Evolutionary conservation across 2,888 invertebrate genomes (phyloP).

Genomic region (Dastarcus helophoroides): DNA sequence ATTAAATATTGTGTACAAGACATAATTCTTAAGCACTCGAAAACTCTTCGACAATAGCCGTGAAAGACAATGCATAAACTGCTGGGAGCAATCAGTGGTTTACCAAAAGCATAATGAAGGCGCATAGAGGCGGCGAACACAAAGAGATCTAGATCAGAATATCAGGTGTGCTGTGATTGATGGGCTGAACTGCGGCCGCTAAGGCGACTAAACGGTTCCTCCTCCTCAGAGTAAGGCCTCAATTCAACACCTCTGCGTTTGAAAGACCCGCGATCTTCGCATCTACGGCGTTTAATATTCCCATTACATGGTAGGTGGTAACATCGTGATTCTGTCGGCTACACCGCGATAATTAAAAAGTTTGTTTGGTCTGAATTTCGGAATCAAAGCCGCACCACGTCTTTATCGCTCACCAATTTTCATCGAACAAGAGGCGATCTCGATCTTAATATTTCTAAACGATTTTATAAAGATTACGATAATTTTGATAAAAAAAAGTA

Average conservation of each 20-base stretch:
- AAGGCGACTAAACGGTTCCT: conserved; percentile 27
- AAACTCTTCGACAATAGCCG: no score
- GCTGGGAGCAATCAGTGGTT: no score
- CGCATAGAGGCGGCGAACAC: conserved; percentile 25
- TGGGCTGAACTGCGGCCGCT: conserved; percentile 27
- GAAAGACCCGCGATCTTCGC: conserved; percentile 30
- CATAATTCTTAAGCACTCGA: no score
- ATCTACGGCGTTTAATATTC: conserved; percentile 27
- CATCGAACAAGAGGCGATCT: no score
- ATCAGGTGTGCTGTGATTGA: conserved; percentile 35
- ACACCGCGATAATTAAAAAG: conserved; percentile 10
- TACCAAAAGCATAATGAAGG: no score
- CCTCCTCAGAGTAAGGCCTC: conserved; percentile 31
- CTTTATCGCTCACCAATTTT: no score
- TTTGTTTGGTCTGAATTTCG: conserved; percentile 12
- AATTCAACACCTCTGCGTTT: conserved; percentile 35
- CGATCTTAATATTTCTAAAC: no score
- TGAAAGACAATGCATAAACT: no score
- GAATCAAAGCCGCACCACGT: conserved; percentile 12
- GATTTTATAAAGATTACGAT: no score
- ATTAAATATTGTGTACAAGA: no score
- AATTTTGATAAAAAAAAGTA: no score
- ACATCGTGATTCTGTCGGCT: conserved; percentile 16
- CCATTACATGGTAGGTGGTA: conserved; percentile 32
- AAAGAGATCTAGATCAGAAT: conserved; percentile 31